phyloP scores from a whole-genome alignment of 2,797 vertebrate species.

The Brachyrhaphis roseni region DNA sequence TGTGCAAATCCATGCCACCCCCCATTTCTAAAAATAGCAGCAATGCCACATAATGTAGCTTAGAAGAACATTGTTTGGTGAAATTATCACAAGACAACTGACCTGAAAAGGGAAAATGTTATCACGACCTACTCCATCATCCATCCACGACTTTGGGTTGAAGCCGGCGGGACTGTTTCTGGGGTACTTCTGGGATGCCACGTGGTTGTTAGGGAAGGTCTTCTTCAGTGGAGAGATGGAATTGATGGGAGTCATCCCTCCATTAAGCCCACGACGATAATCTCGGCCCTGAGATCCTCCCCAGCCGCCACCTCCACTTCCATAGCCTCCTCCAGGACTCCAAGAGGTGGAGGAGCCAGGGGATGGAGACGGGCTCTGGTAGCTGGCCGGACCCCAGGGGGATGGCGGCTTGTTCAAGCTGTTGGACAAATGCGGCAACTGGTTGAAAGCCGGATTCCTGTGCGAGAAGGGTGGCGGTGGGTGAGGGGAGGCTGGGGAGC shows the following conservation, averaged over 20 bases:
- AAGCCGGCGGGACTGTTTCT: slow-evolving; percentile 92
- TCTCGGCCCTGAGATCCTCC: slow-evolving; percentile 96
- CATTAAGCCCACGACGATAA: slow-evolving; percentile 95
- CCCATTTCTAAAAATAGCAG: slow-evolving; percentile 61
- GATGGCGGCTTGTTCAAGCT: slow-evolving; percentile 98
- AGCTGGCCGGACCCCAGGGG: slow-evolving; percentile 93
- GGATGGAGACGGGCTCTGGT: slow-evolving; percentile 97
- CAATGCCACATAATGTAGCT: slow-evolving; percentile 22
- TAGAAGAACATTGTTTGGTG: neutral
- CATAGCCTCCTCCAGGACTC: slow-evolving; percentile 95
- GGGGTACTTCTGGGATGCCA: slow-evolving; percentile 96
- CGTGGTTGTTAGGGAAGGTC: slow-evolving; percentile 98
- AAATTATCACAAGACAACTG: slow-evolving; percentile 59
- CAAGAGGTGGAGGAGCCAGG: slow-evolving; percentile 92
- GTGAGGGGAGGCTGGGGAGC: slow-evolving; percentile 97
- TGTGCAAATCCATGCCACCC: slow-evolving; percentile 44
- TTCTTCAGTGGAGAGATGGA: slow-evolving; percentile 99
- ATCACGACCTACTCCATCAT: slow-evolving; percentile 94
- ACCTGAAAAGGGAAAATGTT: slow-evolving; percentile 99
- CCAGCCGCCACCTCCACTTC: slow-evolving; percentile 88
- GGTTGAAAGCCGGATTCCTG: slow-evolving; percentile 95
- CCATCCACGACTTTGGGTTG: slow-evolving; percentile 99
- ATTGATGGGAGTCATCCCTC: slow-evolving; percentile 96
- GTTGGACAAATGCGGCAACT: slow-evolving; percentile 97
- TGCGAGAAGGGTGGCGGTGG: slow-evolving; percentile 84